Base-by-base conservation (phyloP, 2,113 vertebrate species). In the Potamarius usumacintae region DNA sequence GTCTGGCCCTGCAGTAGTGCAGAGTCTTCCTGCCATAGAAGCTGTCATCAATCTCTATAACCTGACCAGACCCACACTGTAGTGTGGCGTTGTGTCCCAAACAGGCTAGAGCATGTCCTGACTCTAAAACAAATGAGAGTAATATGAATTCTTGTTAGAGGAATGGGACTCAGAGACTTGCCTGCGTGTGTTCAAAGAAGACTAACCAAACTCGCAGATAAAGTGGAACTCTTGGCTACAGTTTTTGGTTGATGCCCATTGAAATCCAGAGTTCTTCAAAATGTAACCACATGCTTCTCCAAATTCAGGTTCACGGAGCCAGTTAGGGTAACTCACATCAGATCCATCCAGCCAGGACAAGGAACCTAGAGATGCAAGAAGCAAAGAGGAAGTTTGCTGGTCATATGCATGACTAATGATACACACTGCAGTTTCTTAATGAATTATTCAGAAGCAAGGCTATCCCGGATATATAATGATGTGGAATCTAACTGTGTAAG, bases 21-120 rank as follows among this genome's bases (percentile, higher is more conserved):
- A 96, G 94, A 0, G 93, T 97, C 92, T 95, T 97, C 63, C 96
- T 92, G 63, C 97, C 97, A 0, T 96, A 99, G 92, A 97, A 96
- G 71, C 97, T 96, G 12, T 96, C 95, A 12, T 92, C 96, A 53
- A 99, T 93, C 85, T 96, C 93, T 87, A 99, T 95, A 57, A 98
- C 96, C 91, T 97, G 94, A 89, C 97, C 97, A 0, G 96, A 99
- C n/a, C 96, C 96, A 65, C 97, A 99, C 83, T 97, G 96, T 74
- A 97, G 84, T 8, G 96, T 97, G 27, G 95, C 95, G 30, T 96
- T 97, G 91, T 93, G 92, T 48, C 95, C 94, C 8, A 94, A 92
- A 86, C 97, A 99, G 42, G 96, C 96, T 84, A 99, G 92, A 82
- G 96, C 95, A 89, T 89, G 94, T 80, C 95, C 95, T 14, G 90